phyloP scores from a whole-genome alignment of 1,140 invertebrate genomes.

The Anagrus nilaparvatae region DNA sequence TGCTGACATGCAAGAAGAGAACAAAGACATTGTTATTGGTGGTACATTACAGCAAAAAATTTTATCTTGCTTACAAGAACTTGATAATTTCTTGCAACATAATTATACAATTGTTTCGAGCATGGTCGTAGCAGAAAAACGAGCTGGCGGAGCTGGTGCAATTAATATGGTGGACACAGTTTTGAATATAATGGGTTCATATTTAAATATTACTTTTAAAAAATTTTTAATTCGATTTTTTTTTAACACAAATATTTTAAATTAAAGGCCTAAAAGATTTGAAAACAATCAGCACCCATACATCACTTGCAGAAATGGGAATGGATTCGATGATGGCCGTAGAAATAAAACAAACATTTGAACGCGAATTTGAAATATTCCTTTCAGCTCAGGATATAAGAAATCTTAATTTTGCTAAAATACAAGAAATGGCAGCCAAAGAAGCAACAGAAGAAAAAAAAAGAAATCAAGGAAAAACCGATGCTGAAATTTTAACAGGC shows the following conservation, averaged over 20 bases:
- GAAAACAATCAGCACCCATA: slow-evolving; percentile 49
- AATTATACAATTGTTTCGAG: slow-evolving; percentile 49
- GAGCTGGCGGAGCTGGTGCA: slow-evolving; percentile 23
- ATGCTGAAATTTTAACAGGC: slow-evolving; percentile 18
- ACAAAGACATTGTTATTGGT: slow-evolving; percentile 47
- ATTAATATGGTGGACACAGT: slow-evolving; percentile 39
- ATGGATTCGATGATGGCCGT: slow-evolving; percentile 77
- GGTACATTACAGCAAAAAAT: slow-evolving; percentile 61
- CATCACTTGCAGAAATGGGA: slow-evolving; percentile 62
- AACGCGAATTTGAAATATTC: slow-evolving; percentile 61
- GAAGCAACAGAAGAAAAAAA: slow-evolving; percentile 21
- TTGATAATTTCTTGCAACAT: slow-evolving; percentile 49
- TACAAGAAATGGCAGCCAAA: slow-evolving; percentile 39
- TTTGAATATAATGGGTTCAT: slow-evolving; percentile 39
- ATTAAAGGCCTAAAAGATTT: slow-evolving; percentile 38
- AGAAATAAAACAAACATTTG: slow-evolving; percentile 68
- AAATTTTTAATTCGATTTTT: background rate
- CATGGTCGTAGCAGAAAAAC: slow-evolving; percentile 52
- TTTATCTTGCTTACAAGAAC: slow-evolving; percentile 45
- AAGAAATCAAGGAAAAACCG: background rate
- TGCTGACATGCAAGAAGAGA: slow-evolving; percentile 54
- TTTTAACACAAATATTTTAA: background rate
- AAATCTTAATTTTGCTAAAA: slow-evolving; percentile 43
- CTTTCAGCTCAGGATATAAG: slow-evolving; percentile 62
- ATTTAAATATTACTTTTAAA: background rate